Percentiles rank a stretch among this genome's conserved stretches.
Evolutionary conservation across 2,797 vertebrate species (phyloP).

Genomic region (Scleropages formosus): DNA sequence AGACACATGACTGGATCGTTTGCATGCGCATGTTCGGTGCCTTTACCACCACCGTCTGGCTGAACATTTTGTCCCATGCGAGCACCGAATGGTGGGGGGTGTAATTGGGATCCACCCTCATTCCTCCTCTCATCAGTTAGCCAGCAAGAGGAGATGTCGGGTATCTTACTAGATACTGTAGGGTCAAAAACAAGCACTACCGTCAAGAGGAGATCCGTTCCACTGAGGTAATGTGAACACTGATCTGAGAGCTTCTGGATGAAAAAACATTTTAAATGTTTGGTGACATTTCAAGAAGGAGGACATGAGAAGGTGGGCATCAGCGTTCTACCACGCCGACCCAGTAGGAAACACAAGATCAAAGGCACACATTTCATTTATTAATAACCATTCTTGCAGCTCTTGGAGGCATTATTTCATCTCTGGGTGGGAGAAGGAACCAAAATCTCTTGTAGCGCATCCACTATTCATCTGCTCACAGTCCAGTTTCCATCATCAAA

Average conservation of each 20-base stretch:
- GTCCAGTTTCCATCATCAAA: not conserved
- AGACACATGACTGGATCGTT: not conserved
- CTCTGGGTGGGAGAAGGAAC: not conserved
- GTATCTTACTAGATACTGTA: constrained; percentile 10
- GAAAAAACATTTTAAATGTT: not conserved
- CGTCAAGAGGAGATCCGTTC: not conserved
- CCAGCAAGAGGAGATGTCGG: not conserved
- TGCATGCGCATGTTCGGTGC: not conserved
- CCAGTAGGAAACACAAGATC: constrained; percentile 22
- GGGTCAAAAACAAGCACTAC: not conserved
- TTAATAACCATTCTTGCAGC: constrained; percentile 30
- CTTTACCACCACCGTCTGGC: constrained; percentile 6
- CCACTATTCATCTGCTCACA: constrained; percentile 5
- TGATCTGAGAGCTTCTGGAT: not conserved
- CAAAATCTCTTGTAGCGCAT: not conserved
- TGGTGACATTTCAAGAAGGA: constrained; percentile 18
- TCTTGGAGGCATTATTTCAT: constrained; percentile 21
- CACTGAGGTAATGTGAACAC: not conserved
- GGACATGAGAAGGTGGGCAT: not conserved
- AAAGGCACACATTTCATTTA: constrained; percentile 29
- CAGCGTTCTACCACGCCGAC: not conserved
- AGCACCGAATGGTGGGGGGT: not conserved
- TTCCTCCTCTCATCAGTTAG: too few species aligned
- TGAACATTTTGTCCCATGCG: constrained; percentile 13
- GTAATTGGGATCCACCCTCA: not conserved